These are phyloP conservation scores for Geodia barretti DNA, from an alignment of 37 sponge, comb jelly and placozoan species.

Conservation along the genomic window DNA sequence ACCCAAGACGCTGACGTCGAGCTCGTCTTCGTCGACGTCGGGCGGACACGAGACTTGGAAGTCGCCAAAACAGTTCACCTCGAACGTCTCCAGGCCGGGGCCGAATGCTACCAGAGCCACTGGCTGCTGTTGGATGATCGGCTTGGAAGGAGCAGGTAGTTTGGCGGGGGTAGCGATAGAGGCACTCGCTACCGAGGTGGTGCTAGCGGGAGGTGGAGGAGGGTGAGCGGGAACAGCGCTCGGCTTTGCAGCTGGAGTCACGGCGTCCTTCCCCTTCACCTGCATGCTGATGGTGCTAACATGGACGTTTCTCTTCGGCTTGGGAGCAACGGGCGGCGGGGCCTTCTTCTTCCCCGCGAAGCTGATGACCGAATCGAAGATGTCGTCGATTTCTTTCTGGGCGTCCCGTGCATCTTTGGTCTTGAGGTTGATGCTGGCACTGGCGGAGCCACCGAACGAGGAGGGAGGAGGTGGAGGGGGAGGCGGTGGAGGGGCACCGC, in stretches of 20 bases:
- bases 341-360: slow-evolving; percentile 53
- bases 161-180: not conserved
- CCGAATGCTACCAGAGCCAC: slow-evolving; percentile 62
- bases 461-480: slow-evolving; percentile 51
- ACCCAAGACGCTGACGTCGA: slow-evolving; percentile 60
- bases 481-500: slow-evolving; percentile 35
- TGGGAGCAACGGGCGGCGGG: slow-evolving; percentile 69
- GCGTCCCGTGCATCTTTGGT: slow-evolving; percentile 21
- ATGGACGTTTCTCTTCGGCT: slow-evolving; percentile 72
- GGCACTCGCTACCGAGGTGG: not conserved
- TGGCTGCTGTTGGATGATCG: not conserved
- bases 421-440: not conserved
- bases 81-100: slow-evolving; percentile 79
- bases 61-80: slow-evolving; percentile 65
- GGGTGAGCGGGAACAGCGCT: slow-evolving; percentile 1
- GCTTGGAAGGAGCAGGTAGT: slow-evolving; percentile 1
- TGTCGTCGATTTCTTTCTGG: slow-evolving; percentile 55
- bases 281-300: slow-evolving; percentile 77
- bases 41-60: slow-evolving; percentile 77
- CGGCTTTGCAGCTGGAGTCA: not conserved
- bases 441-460: not conserved
- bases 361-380: slow-evolving; percentile 74
- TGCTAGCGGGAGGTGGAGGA: slow-evolving; percentile 1
- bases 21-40: slow-evolving; percentile 43
- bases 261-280: slow-evolving; percentile 33